Base-by-base conservation (phyloP, 2,888 invertebrate genomes). In the Bombylius discolor region DNA sequence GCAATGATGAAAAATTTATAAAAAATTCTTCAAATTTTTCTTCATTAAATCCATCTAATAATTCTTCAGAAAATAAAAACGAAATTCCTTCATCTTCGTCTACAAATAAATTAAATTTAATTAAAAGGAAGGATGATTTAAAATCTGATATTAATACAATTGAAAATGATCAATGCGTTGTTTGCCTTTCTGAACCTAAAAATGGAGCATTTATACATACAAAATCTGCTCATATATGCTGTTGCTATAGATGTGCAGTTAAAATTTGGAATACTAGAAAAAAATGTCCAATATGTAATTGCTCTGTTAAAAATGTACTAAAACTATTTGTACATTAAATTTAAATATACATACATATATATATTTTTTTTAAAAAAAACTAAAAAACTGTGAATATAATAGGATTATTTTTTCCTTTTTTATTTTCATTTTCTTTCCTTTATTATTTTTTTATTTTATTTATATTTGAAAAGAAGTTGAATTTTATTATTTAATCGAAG, bases 151-250 rank as follows among this genome's bases (percentile, higher is more conserved):
- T 32, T n/a, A 57, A 59, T 9, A 48, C 47, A 23, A 39, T 49
- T 7, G 52, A 46, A 34, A 58, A 60, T 55, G 65, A 62, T 14
- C 54, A 58, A 65, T 86, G 86, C 65, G 79, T 83, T 34, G 76
- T 81, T 23, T 86, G 85, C 64, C 76, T 78, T 34, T 68, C 73
- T 1, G 78, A 77, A 51, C 83, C 83, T 0, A 85, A 83, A 66
- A 79, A 85, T 55, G 82, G 83, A 1, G 80, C 82, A 45, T 85
- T 85, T 64, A 78, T 84, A 0, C 85, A 86, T 65, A 82, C 82
- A 0, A 74, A 78, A 49, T 79, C 80, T 55, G 81, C 80, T 1
- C 85, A 85, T 59, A 80, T 82, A 60, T 84, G 83, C 65, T 84
- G 84, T 61, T 86, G 86, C 64, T 86, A 85, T 63, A 78, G 77